Evolutionary conservation across 1,140 invertebrate species (phyloP).

Genomic region (Trichonephila clavipes): DNA sequence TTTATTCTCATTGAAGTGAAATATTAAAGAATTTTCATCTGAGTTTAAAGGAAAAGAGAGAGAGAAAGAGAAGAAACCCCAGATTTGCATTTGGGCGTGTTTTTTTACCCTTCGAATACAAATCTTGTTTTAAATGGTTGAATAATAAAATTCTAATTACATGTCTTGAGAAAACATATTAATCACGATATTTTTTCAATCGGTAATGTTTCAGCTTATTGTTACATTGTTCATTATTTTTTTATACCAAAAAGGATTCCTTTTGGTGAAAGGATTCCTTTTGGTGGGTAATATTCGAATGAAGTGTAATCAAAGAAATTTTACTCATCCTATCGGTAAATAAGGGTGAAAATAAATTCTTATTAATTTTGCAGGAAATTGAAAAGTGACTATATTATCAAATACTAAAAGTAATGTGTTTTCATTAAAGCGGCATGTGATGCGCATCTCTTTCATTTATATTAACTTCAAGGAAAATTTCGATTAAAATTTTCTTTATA

Average conservation of each 20-base stretch:
- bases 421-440: no score
- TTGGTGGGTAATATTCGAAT: no score
- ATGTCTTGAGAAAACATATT: background rate
- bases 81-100: background rate
- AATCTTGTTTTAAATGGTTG: background rate
- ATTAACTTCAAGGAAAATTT: no score
- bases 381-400: no score
- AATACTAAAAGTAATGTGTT: no score
- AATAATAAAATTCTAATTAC: constrained; percentile 17
- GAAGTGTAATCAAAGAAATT: no score
- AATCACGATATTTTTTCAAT: background rate
- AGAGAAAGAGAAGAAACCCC: background rate
- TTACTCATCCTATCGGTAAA: no score
- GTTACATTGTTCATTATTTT: background rate
- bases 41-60: background rate
- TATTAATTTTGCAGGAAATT: no score
- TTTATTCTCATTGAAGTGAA: background rate
- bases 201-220: background rate
- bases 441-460: no score
- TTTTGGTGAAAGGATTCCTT: no score
- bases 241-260: background rate
- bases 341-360: no score
- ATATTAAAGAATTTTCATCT: constrained; percentile 2
- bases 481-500: no score
- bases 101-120: background rate